These are phyloP conservation scores for Bursaphelenchus okinawaensis DNA, from an alignment of 2,888 invertebrate species.

Conservation along the genomic window DNA sequence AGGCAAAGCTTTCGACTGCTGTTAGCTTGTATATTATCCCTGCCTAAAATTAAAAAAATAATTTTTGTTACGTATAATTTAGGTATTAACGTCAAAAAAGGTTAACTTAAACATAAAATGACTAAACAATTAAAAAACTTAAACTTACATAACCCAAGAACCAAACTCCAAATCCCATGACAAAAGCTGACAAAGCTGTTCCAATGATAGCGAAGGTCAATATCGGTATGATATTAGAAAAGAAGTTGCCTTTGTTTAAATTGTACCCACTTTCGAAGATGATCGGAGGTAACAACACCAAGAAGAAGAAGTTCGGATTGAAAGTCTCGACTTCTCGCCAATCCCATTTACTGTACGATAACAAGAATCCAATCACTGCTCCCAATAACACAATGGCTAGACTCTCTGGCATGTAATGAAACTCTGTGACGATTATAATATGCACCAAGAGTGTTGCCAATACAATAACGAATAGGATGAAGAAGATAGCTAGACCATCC, in stretches of 20 bases:
- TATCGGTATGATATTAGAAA: slow-evolving; percentile 92
- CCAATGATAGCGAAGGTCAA: slow-evolving; percentile 86
- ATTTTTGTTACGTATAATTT: slow-evolving; percentile 3
- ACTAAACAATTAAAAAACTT: too few species aligned
- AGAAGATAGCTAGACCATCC: slow-evolving; percentile 75
- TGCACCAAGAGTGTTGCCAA: slow-evolving; percentile 89
- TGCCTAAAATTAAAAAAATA: slow-evolving; percentile 58
- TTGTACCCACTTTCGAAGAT: slow-evolving; percentile 73
- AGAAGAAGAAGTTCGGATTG: slow-evolving; percentile 93
- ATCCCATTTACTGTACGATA: slow-evolving; percentile 47
- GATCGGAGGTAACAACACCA: slow-evolving; percentile 90
- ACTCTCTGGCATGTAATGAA: slow-evolving; percentile 93
- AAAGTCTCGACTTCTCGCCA: slow-evolving; percentile 77
- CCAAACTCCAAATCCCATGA: slow-evolving; percentile 92
- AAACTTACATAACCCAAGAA: slow-evolving; percentile 75
- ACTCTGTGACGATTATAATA: slow-evolving; percentile 85
- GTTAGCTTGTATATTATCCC: slow-evolving; percentile 76
- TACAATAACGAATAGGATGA: slow-evolving; percentile 88
- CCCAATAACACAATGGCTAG: slow-evolving; percentile 81
- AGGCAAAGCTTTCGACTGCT: slow-evolving; percentile 95
- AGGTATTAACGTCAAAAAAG: not conserved
- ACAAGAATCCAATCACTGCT: slow-evolving; percentile 44
- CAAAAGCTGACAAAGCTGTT: slow-evolving; percentile 89
- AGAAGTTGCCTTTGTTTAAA: slow-evolving; percentile 41
- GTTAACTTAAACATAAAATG: too few species aligned